Conservation (phyloP, 2,888 invertebrate species). For the Pecten maximus region DNA sequence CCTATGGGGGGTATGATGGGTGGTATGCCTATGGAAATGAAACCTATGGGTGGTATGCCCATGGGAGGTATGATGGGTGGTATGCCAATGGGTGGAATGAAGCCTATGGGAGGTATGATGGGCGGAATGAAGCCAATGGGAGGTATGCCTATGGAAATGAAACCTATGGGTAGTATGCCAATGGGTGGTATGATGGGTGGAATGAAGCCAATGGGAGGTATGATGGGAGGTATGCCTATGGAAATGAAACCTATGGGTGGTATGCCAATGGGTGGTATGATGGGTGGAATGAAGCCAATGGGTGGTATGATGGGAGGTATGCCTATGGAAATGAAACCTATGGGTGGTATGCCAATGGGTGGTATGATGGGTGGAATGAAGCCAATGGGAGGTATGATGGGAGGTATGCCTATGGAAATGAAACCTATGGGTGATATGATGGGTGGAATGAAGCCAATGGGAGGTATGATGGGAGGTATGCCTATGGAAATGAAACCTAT, state of each 20-base stretch:
- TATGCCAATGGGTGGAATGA: conserved; percentile 44
- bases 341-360: background rate
- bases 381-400: conserved; percentile 38
- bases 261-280: background rate
- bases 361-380: background rate
- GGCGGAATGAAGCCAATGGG: background rate
- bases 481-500: conserved; percentile 23
- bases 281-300: too few species aligned
- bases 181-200: background rate
- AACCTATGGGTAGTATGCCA: background rate
- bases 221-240: background rate
- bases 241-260: background rate
- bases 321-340: background rate
- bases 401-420: background rate
- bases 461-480: conserved; percentile 10
- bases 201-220: too few species aligned
- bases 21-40: conserved; percentile 35
- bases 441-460: conserved; percentile 34
- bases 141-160: conserved; percentile 31
- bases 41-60: conserved; percentile 31
- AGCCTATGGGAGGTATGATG: background rate
- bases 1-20: conserved; percentile 13
- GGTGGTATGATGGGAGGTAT: background rate
- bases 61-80: conserved; percentile 44
- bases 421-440: background rate